Evolutionary conservation across 2,888 invertebrate species (phyloP).

Genomic region (Apomyelois bistriatella): DNA sequence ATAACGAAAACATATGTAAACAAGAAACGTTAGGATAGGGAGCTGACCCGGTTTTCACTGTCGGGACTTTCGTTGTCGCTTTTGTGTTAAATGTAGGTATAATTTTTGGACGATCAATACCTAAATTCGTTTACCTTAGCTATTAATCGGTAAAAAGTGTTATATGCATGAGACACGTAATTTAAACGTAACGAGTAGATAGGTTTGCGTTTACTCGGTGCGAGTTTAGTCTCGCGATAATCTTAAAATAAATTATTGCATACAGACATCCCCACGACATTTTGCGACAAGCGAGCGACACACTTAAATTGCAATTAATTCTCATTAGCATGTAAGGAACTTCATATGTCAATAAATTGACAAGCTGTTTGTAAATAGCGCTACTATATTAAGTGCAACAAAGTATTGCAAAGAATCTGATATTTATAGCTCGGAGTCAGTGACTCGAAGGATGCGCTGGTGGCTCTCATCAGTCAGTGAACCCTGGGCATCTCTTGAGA

Average conservation of each 20-base stretch:
- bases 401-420: conserved; percentile 46
- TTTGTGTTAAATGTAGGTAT: background rate
- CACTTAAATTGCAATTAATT: conserved; percentile 61
- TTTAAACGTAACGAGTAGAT: too few species aligned
- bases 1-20: conserved; percentile 43
- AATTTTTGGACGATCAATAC: too few species aligned
- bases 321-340: conserved; percentile 50
- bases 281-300: conserved; percentile 39
- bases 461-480: conserved; percentile 38
- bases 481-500: conserved; percentile 31
- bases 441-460: conserved; percentile 40
- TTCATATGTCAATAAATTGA: conserved; percentile 59
- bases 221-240: background rate
- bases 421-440: conserved; percentile 54
- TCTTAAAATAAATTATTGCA: conserved; percentile 18
- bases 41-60: conserved; percentile 24
- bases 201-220: too few species aligned
- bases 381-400: conserved; percentile 47
- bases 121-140: too few species aligned
- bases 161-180: too few species aligned
- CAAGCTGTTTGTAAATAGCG: conserved; percentile 63
- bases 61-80: background rate
- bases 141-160: too few species aligned
- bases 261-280: conserved; percentile 18
- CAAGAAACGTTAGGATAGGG: conserved; percentile 26